Conservation (phyloP, 2,797 vertebrate genomes). For the Takifugu rubripes region DNA sequence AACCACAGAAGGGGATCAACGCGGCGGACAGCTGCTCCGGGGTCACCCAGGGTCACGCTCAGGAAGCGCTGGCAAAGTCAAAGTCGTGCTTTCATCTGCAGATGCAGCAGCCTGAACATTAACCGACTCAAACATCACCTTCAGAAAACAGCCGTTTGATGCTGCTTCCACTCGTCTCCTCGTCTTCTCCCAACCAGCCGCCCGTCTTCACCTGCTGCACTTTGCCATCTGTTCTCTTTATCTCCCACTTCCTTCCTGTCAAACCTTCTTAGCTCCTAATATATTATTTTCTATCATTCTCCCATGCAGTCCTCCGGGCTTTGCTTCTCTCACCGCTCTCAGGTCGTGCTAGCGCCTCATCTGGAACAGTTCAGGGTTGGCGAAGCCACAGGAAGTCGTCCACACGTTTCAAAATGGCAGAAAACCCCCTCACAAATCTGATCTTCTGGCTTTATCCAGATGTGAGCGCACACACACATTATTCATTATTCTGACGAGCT, state of each 20-base stretch:
- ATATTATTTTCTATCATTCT: constrained; percentile 34
- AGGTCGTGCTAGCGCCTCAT: neutral
- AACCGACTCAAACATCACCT: constrained; percentile 51
- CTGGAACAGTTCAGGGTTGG: neutral
- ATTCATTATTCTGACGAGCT: too few species aligned
- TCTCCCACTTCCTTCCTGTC: constrained; percentile 49
- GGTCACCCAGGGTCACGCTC: constrained; percentile 52
- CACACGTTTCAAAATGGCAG: too few species aligned
- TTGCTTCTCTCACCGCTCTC: constrained; percentile 11
- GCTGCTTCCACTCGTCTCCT: constrained; percentile 45
- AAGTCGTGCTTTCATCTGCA: constrained; percentile 65
- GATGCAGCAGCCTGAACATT: constrained; percentile 51
- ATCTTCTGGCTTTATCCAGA: too few species aligned
- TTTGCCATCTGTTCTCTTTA: constrained; percentile 62
- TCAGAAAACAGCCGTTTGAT: constrained; percentile 45
- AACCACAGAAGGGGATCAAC: constrained; percentile 40
- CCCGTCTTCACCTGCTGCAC: constrained; percentile 42
- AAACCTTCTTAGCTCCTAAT: constrained; percentile 44
- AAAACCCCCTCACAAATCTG: too few species aligned
- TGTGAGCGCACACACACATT: too few species aligned
- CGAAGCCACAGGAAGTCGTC: too few species aligned
- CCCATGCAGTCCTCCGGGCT: constrained; percentile 38
- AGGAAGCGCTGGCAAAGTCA: constrained; percentile 51
- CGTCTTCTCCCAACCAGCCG: constrained; percentile 21
- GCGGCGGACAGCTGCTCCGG: constrained; percentile 61